Conservation (phyloP, 2,888 invertebrate species). For the Argyresthia goedartella region DNA sequence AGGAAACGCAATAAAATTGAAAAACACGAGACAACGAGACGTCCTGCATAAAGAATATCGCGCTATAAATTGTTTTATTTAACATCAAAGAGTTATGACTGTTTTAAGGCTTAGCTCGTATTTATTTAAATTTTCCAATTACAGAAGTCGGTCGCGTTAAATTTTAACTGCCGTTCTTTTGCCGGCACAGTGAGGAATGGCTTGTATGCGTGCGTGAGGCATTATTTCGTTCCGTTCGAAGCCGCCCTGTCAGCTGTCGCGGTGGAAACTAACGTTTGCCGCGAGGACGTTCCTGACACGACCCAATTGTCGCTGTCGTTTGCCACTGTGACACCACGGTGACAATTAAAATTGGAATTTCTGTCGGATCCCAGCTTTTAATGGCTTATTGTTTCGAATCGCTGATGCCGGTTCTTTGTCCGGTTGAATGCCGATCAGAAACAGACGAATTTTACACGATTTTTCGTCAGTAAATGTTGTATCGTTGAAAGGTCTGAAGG, state of each 20-base stretch:
- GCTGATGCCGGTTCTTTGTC: neutral
- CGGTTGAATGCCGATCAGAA: too few relatives aligned
- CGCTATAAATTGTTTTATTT: too few relatives aligned
- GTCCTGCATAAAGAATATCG: too few relatives aligned
- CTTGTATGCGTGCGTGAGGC: neutral
- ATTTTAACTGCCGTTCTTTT: neutral
- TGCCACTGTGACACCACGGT: conserved; percentile 16
- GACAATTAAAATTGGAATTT: conserved; percentile 25
- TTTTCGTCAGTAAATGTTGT: too few relatives aligned
- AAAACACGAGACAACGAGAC: too few relatives aligned
- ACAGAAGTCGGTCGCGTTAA: neutral
- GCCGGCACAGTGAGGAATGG: neutral
- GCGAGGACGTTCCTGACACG: conserved; percentile 29
- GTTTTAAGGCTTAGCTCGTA: neutral
- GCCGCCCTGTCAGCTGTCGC: neutral
- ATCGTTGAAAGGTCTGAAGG: too few relatives aligned
- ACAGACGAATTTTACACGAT: too few relatives aligned
- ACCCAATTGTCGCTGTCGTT: conserved; percentile 45
- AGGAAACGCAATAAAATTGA: too few relatives aligned
- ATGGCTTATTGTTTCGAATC: conserved; percentile 1
- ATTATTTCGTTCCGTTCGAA: neutral
- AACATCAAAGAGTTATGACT: neutral
- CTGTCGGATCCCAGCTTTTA: neutral
- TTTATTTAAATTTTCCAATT: neutral
- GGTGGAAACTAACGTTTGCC: conserved; percentile 5